Evolutionary conservation across 2,888 invertebrate genomes (phyloP).

Genomic region (Diaperis boleti): DNA sequence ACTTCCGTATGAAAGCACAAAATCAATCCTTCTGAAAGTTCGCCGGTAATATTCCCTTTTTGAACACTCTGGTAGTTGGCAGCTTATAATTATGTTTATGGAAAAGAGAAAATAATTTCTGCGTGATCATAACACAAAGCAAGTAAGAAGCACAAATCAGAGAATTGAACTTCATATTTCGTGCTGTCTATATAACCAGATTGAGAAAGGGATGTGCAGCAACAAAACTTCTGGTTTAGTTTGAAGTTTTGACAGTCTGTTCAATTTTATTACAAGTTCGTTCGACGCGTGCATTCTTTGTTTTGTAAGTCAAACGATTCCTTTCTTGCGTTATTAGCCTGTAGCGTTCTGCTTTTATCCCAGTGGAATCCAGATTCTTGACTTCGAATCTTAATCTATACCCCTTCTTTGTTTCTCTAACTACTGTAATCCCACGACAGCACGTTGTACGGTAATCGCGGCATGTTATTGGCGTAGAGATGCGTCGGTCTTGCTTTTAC

Average conservation of each 20-base stretch:
- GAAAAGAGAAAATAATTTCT: too few species aligned
- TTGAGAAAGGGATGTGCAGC: background rate
- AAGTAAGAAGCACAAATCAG: too few species aligned
- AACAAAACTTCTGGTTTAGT: background rate
- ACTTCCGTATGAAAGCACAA: background rate
- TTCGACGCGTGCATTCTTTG: background rate
- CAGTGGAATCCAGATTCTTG: background rate
- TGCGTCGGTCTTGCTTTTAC: constrained; percentile 40
- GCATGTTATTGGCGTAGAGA: constrained; percentile 35
- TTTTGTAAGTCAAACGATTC: background rate
- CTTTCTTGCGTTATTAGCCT: background rate
- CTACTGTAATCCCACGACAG: constrained; percentile 8
- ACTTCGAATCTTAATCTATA: constrained; percentile 16
- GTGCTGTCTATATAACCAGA: background rate
- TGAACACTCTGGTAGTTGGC: background rate
- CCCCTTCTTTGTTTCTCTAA: constrained; percentile 18
- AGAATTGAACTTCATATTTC: background rate
- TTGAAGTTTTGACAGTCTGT: background rate
- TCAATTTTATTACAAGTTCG: background rate
- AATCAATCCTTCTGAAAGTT: background rate
- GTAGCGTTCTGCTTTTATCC: background rate
- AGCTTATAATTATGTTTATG: background rate
- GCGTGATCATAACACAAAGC: too few species aligned
- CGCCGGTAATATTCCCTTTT: background rate
- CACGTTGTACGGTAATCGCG: constrained; percentile 27